Evolutionary conservation across 2,113 vertebrate genomes (phyloP).

Genomic region (Podarcis cretensis): DNA sequence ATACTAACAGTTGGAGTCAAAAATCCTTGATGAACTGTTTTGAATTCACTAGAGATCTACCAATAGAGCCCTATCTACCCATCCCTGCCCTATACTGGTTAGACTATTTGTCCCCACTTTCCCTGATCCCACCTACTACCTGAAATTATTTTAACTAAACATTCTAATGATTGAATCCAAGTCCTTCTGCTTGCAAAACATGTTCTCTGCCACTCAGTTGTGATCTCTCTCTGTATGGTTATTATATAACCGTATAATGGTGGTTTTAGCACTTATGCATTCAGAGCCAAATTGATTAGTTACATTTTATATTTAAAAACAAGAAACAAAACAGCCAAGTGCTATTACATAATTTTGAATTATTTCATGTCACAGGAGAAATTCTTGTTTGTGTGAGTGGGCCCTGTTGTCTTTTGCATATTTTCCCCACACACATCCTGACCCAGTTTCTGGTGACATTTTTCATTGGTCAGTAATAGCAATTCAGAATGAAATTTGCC

Average conservation of each 20-base stretch:
- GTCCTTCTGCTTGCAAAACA: background rate
- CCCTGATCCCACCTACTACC: background rate
- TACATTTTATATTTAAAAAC: background rate
- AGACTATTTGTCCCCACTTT: background rate
- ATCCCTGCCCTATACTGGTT: too few relatives aligned
- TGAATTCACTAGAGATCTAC: too few relatives aligned
- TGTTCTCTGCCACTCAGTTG: background rate
- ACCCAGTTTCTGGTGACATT: background rate
- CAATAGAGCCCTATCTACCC: too few relatives aligned
- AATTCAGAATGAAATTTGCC: background rate
- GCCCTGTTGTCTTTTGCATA: background rate
- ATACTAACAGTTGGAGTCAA: too few relatives aligned
- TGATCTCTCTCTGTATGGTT: too few relatives aligned
- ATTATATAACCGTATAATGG: background rate
- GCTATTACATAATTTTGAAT: background rate
- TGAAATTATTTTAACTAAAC: background rate
- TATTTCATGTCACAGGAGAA: background rate
- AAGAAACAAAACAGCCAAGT: background rate
- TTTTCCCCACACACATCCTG: too few relatives aligned
- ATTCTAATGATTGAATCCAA: background rate
- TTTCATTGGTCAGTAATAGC: constrained; percentile 6
- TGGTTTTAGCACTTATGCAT: background rate
- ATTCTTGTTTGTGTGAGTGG: background rate
- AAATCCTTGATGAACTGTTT: too few relatives aligned
- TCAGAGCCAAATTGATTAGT: background rate